Conservation (phyloP, 2,888 invertebrate species). For the Microplitis manilae region DNA sequence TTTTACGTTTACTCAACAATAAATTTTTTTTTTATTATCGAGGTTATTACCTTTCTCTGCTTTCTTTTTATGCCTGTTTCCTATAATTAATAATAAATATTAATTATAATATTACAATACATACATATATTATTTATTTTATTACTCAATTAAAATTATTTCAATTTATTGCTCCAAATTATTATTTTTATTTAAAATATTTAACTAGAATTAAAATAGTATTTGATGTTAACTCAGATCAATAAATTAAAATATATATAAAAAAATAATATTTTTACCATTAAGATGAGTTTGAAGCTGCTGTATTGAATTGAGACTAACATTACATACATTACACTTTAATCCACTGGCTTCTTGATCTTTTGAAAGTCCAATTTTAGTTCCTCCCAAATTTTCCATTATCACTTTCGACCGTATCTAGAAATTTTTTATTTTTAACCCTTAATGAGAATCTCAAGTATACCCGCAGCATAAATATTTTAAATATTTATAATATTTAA, state of each 20-base stretch:
- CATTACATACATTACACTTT: constrained; percentile 72
- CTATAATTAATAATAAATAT: constrained; percentile 51
- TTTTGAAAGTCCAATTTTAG: constrained; percentile 67
- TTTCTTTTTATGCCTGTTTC: constrained; percentile 69
- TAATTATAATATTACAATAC: constrained; percentile 15
- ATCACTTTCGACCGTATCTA: constrained; percentile 68
- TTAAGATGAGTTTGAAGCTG: constrained; percentile 72
- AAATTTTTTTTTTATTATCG: constrained; percentile 55
- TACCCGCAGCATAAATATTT: too few species aligned
- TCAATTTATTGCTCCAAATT: too few species aligned
- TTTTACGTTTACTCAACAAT: constrained; percentile 61
- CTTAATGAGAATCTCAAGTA: background rate
- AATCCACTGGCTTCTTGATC: constrained; percentile 68
- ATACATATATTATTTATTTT: background rate
- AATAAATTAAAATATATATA: constrained; percentile 15
- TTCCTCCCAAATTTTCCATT: constrained; percentile 67
- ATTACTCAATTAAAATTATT: background rate
- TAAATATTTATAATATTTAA: too few species aligned
- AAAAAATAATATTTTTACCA: constrained; percentile 54
- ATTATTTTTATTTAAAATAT: too few species aligned
- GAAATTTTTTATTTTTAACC: constrained; percentile 20
- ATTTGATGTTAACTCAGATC: too few species aligned
- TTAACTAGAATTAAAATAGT: too few species aligned
- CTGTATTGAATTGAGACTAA: constrained; percentile 72
- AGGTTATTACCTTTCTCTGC: constrained; percentile 68